Percentiles rank a stretch among this genome's conserved stretches.
phyloP scores from a whole-genome alignment of 1,140 invertebrate species.

The Trachymyrmex septentrionalis region DNA sequence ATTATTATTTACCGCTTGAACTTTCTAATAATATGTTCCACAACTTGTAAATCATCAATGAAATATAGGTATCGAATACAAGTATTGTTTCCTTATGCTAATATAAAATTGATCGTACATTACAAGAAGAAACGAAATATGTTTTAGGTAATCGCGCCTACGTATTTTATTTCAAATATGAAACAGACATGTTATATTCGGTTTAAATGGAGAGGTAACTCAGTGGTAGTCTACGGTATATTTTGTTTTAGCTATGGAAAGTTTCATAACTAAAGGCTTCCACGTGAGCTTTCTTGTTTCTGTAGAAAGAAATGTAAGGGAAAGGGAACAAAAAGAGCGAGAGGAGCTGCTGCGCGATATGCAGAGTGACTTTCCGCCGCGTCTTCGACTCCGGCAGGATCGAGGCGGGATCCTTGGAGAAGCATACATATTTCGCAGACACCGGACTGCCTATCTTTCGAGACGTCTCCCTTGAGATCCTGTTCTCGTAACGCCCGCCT shows the following conservation, averaged over 20 bases:
- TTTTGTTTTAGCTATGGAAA: constrained; percentile 27
- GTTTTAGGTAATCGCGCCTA: background rate
- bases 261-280: constrained; percentile 50
- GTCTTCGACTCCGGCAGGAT: constrained; percentile 69
- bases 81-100: background rate
- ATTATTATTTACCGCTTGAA: background rate
- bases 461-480: constrained; percentile 77
- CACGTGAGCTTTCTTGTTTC: constrained; percentile 48
- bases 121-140: background rate
- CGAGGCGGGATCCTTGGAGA: constrained; percentile 75
- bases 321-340: constrained; percentile 45
- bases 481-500: constrained; percentile 76
- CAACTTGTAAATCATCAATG: background rate
- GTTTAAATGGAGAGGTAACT: background rate
- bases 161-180: background rate
- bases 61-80: background rate
- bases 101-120: background rate
- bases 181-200: constrained; percentile 16
- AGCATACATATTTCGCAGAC: constrained; percentile 80
- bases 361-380: constrained; percentile 67
- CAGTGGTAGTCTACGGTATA: constrained; percentile 1
- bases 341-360: constrained; percentile 53
- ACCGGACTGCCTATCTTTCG: constrained; percentile 78
- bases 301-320: constrained; percentile 20
- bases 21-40: too few species aligned